Conservation (phyloP, 2,888 invertebrate species). For the Torymus tubicola region DNA sequence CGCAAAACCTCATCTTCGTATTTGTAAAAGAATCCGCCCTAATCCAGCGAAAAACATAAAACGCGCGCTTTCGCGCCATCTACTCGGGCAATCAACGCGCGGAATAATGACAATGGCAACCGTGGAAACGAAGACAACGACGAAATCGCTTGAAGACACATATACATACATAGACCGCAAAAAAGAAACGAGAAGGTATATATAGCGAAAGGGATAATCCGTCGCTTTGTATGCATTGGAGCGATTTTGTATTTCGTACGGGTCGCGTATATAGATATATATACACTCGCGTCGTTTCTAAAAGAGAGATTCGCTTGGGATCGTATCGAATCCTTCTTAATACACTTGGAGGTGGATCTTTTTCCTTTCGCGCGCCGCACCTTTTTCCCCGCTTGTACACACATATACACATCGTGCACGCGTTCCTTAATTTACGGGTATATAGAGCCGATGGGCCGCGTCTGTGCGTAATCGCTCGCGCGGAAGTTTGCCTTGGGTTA, state of each 20-base stretch:
- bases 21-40: too few relatives aligned
- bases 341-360: slow-evolving; percentile 9
- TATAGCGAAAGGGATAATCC: slow-evolving; percentile 58
- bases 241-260: slow-evolving; percentile 53
- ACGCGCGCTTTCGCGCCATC: too few relatives aligned
- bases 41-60: too few relatives aligned
- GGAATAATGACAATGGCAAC: not conserved
- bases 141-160: not conserved
- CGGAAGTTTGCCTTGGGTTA: not conserved
- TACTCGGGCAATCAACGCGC: not conserved
- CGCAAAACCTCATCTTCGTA: too few relatives aligned
- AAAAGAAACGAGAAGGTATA: slow-evolving; percentile 1
- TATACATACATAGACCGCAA: not conserved
- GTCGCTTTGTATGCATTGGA: slow-evolving; percentile 62
- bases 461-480: not conserved
- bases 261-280: not conserved
- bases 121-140: too few relatives aligned
- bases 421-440: slow-evolving; percentile 29
- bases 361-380: not conserved
- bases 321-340: slow-evolving; percentile 41
- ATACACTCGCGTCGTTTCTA: too few relatives aligned
- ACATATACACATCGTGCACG: not conserved
- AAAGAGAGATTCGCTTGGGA: not conserved
- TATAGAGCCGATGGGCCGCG: not conserved
- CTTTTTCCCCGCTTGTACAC: not conserved